Evolutionary conservation across 2,797 vertebrate genomes (phyloP), one percentile per base, ranked within the genome.

Genomic region (Ambastaia sidthimunki): DNA sequence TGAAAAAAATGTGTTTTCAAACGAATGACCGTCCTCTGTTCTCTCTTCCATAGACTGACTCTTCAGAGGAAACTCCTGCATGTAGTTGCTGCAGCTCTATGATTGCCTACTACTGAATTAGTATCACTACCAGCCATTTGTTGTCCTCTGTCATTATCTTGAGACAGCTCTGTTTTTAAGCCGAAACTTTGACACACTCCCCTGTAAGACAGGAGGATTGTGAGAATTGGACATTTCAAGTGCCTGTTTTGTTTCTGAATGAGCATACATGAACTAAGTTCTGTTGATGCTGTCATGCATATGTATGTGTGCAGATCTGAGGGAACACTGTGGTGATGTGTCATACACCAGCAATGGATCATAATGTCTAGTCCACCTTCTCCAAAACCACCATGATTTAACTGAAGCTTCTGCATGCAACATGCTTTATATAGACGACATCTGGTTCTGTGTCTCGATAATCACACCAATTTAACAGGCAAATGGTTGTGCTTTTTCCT

Each of bases 71-170:
- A 84, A 84, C 76, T 82, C 71, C 80, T 78, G 75, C 25, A 23
- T 82, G 78, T 60, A 74, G 82, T 84, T 80, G 76, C 80, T 31
- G 28, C 28, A 28, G 60, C 74, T 76, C 75, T 86, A 83, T 85
- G 71, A 86, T 85, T 65, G n/a, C 70, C 12, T 62, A 66, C 80
- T 79, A 50, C 66, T 81, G 76, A 78, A 82, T 82, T 80, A 84
- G 80, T 83, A 87, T 83, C 75, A 84, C 75, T 85, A 78, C 67
- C 80, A 76, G 78, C 77, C 69, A 63, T 82, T 85, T 52, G 67
- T 79, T 63, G 37, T 63, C 80, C 81, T 84, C 81, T 87, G 82
- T 87, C 71, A 87, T 87, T 87, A 87, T 50, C 75, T 70, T 60
- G 69, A 76, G 69, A 82, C 69, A 21, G 78, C 66, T 80, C 84